Conservation (phyloP, 2,113 vertebrate species). For the Crotalus horridus region DNA sequence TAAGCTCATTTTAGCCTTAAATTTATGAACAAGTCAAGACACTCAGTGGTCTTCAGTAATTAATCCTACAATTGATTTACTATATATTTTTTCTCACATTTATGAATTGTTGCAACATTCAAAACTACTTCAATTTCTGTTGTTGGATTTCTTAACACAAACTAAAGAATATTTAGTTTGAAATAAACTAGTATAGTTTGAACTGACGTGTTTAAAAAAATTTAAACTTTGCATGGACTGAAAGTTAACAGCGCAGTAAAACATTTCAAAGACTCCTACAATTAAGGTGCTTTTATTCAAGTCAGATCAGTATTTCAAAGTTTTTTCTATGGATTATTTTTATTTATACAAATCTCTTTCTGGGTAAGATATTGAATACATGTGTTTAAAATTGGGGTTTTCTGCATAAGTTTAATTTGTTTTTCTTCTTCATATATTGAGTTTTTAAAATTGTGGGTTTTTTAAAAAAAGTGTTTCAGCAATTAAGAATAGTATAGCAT, state of each 20-base stretch:
- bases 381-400: not conserved
- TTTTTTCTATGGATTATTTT: not conserved
- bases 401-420: not conserved
- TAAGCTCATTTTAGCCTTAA: not conserved
- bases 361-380: not conserved
- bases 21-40: not conserved
- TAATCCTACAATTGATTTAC: not conserved
- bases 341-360: not conserved
- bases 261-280: not conserved
- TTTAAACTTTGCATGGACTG: not conserved
- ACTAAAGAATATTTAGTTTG: not conserved
- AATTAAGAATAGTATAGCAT: constrained; percentile 7
- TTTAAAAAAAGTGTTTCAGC: not conserved
- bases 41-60: not conserved
- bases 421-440: not conserved
- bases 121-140: not conserved
- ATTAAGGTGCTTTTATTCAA: not conserved
- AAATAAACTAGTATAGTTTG: no score
- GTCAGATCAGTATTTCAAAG: not conserved
- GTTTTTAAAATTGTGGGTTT: not conserved
- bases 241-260: not conserved
- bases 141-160: not conserved
- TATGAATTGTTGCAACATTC: not conserved
- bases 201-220: not conserved
- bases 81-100: not conserved